Conservation (phyloP, 2,113 vertebrate genomes). For the Cyprinodon variegatus region DNA sequence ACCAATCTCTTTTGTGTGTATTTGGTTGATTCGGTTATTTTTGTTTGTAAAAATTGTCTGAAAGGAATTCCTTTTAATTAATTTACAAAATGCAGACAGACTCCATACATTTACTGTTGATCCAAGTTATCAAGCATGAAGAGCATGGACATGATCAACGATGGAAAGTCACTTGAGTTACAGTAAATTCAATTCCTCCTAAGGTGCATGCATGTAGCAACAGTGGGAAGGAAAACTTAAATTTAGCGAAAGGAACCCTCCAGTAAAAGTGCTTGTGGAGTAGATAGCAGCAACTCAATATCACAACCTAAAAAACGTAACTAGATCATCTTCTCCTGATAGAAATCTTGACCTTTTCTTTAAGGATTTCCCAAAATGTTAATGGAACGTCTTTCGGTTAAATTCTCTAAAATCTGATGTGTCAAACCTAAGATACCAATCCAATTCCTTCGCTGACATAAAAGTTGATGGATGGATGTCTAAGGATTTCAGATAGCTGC, state of each 20-base stretch:
- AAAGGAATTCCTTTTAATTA: too few relatives aligned
- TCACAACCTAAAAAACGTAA: background rate
- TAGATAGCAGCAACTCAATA: background rate
- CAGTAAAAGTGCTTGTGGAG: too few relatives aligned
- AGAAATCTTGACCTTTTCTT: background rate
- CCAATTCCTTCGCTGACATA: background rate
- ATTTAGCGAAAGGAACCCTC: background rate
- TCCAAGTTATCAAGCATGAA: too few relatives aligned
- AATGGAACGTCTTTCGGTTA: background rate
- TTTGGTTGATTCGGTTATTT: too few relatives aligned
- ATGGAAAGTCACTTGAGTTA: too few relatives aligned
- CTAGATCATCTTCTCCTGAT: background rate
- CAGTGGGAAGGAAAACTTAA: background rate
- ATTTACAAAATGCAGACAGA: too few relatives aligned
- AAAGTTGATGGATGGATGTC: conserved; percentile 26
- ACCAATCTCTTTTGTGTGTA: too few relatives aligned
- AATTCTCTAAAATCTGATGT: background rate
- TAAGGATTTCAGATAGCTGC: background rate
- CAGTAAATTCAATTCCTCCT: background rate
- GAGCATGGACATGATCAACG: too few relatives aligned
- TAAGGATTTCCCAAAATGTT: background rate
- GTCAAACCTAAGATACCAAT: conserved; percentile 7
- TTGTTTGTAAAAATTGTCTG: too few relatives aligned
- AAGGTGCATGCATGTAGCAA: background rate
- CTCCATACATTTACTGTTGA: too few relatives aligned